Percentiles rank a stretch among this genome's conserved stretches.
Evolutionary conservation across 2,797 vertebrate genomes (phyloP).

Genomic region (Myotis findleyi): DNA sequence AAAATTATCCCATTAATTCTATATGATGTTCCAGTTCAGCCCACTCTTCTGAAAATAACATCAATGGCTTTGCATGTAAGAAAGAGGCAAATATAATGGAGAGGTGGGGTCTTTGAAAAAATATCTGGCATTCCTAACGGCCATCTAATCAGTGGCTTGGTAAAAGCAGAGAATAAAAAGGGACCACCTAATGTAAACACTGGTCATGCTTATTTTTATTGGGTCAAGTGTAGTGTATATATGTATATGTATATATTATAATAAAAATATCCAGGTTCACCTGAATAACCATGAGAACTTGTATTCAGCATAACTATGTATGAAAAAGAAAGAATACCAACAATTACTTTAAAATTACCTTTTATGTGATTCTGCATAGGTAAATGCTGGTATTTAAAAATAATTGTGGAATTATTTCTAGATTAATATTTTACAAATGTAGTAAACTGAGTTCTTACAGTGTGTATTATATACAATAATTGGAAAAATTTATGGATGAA

Average conservation of each 20-base stretch:
- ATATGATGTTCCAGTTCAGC: not conserved
- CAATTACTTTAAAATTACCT: constrained; percentile 28
- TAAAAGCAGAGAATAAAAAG: not conserved
- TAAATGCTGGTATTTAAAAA: constrained; percentile 11
- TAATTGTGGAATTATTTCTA: constrained; percentile 42
- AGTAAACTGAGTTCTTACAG: constrained; percentile 14
- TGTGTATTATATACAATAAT: not conserved
- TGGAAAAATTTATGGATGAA: not conserved
- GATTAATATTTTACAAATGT: not conserved
- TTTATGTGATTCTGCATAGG: constrained; percentile 12
- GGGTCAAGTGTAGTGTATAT: not conserved
- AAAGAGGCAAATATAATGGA: not conserved
- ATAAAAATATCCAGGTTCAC: not conserved
- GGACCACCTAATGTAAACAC: not conserved
- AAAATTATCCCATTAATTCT: not conserved
- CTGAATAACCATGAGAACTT: not conserved
- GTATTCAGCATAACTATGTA: not conserved
- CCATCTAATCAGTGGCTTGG: not conserved
- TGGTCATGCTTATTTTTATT: constrained; percentile 10
- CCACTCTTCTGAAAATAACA: not conserved
- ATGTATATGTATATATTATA: not conserved
- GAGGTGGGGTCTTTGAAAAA: not conserved
- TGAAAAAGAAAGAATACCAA: constrained; percentile 14
- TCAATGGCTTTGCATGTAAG: not conserved
- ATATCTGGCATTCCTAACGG: not conserved